Evolutionary conservation across 2,797 vertebrate genomes (phyloP), one percentile per base, ranked within the genome.

Genomic region (Sebastes nivosus): DNA sequence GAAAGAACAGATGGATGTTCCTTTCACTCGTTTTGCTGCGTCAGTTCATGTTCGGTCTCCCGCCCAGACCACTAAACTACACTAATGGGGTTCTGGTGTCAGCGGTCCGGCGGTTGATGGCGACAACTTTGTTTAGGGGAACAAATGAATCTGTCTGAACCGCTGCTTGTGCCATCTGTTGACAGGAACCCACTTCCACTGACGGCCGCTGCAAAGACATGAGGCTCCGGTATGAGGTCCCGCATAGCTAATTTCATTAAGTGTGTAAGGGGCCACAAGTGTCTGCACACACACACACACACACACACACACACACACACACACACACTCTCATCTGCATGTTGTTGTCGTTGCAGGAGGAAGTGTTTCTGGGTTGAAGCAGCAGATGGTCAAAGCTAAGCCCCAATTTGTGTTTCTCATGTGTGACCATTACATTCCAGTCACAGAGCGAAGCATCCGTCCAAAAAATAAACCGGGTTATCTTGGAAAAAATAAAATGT

Each of bases 61-160:
- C 65, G 29, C 85, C 74, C 83, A 80, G 80, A 81, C 82, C 82
- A 71, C 85, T 88, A 88, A 88, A 83, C 82, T 75, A 66, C 82
- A 79, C 82, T 90, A 89, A 91, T 85, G 85, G 74, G 83, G 84
- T 69, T 85, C 78, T 64, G 55, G 83, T 92, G 86, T 90, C 88
- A 81, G 86, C 46, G 61, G 75, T 74, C 84, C 65, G 67, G 79
- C 87, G 34, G 80, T 86, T 88, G 87, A 89, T 85, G 89, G 83
- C 52, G 88, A 91, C 89, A 87, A 80, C 89, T 90, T 89, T 91
- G 86, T 92, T 92, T 81, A 80, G 67, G 67, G 66, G 77, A 84
- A 86, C 83, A 89, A 92, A 89, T 85, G 79, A 85, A 79, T 72
- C 42, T 82, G 83, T 83, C 81, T 65, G 59, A 87, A 75, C 67